Evolutionary conservation across 2,888 invertebrate species (phyloP), one percentile per base, ranked within the genome.

Genomic region (Campoplex nolae): DNA sequence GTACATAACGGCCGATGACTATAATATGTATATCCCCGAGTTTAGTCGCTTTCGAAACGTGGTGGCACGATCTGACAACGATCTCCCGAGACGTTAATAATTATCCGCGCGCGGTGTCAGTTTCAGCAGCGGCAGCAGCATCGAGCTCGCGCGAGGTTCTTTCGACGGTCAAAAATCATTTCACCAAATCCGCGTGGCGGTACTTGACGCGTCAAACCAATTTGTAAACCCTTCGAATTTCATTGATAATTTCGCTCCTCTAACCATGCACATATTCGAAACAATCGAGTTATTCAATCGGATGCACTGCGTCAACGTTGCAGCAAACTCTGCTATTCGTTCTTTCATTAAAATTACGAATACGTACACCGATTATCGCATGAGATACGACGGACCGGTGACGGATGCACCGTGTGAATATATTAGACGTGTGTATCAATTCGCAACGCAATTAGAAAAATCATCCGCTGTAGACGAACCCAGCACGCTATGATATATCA

Each of bases 1-100:
- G 88, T 93, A 93, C 93, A 93, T 93, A 89, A 90, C 87, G 89
- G 89, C 88, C 83, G 16, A 32, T 4, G 88, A 91, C 54, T 87
- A 56, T 54, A 56, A 71, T 58, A 54, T 51, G 81, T 76, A 51
- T 77, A 82, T 81, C 85, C 65, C 45, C 76, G 54, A 81, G 73
- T 85, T 73, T 82, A n/a, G 51, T 84, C 56, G n/a, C 38, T 42
- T 28, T 70, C 58, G 54, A 54, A 62, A 86, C 83, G 79, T 56
- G 54, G 42, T 18, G 9, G 11, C 38, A 45, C 3, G 16, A 28
- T 48, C n/a, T n/a, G n/a, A 32, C 42, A 45, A 35, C 28, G 9
- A 65, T 54, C n/a, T 23, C 65, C 38, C 32, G 9, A 51, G 51
- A 67, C 42, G 70, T 75, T 79, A 74, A 84, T 65, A 78, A 83